These are phyloP conservation scores for Aldabrachelys gigantea DNA, from an alignment of 2,113 vertebrate species.

Conservation along the genomic window DNA sequence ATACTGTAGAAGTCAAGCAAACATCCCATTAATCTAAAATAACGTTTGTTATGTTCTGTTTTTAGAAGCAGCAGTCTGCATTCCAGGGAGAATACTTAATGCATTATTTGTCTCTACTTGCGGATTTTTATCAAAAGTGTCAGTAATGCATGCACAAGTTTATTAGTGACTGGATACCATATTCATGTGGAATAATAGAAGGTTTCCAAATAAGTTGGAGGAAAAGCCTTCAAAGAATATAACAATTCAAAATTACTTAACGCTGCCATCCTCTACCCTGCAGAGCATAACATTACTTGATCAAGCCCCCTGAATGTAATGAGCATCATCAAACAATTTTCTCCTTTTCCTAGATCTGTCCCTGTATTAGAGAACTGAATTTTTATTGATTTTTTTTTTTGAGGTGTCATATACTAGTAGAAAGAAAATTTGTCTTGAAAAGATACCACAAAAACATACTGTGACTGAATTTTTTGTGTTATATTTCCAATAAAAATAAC, in stretches of 20 bases:
- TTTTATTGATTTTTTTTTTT: not conserved
- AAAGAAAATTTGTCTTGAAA: not conserved
- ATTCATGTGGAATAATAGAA: not conserved
- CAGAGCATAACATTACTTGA: not conserved
- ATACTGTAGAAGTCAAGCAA: not conserved
- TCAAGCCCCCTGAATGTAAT: not conserved
- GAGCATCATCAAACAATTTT: not conserved
- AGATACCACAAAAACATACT: not conserved
- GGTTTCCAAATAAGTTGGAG: not conserved
- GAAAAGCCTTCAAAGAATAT: not conserved
- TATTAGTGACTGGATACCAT: not conserved
- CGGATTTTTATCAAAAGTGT: not conserved
- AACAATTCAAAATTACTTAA: not conserved
- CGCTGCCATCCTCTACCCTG: not conserved
- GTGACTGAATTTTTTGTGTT: not conserved
- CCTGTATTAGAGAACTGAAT: not conserved
- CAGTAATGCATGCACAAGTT: not conserved
- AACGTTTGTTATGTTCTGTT: not conserved
- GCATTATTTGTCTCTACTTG: not conserved
- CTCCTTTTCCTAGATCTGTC: not conserved
- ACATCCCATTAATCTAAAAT: not conserved
- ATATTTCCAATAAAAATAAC: not conserved
- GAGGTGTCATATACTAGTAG: not conserved
- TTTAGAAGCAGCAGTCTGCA: conserved; percentile 1
- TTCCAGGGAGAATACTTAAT: not conserved